Base-by-base conservation (phyloP, 2,797 vertebrate species). In the Delichon dasypus region DNA sequence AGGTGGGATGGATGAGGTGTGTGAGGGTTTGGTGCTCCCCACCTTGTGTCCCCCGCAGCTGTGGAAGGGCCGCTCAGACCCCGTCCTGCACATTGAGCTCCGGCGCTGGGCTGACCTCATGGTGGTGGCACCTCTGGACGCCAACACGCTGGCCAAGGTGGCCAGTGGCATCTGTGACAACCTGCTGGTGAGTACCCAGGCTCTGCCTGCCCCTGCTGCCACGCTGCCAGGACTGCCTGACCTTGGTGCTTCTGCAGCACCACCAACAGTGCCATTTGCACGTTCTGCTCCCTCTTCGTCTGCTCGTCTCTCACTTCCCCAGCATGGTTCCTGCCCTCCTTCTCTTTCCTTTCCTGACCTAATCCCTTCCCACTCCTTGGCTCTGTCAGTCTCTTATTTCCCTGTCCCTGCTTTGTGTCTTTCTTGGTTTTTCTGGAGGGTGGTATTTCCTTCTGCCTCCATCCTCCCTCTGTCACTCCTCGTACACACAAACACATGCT, bases 71-170 rank as follows among this genome's bases (percentile, higher is more conserved):
- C 98, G 98, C 34, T 98, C 98, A 0, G 99, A 99, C 95, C 99
- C 99, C 0, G 99, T 99, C 53, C 98, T 99, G 40, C 99, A 99
- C 97, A 98, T 99, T 9, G 99, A 99, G 81, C 97, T 99, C 17
- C 97, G 99, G 40, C 98, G 99, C 36, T 99, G 99, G 99, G 99
- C 99, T 21, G 98, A 99, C 96, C 97, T 99, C 25, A 89, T 99
- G 95, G 70, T 99, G 62, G 98, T 99, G 60, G 99, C 99, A 48
- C 99, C 99, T 12, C 98, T 99, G 5, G 99, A 99, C 62, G 99
- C 99, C 90, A 99, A 99, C 97, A 99, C 99, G 1, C 98, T 99
- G 91, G 99, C 98, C 58, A 99, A 99, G 97, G 98, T 99, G 11
- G 98, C 99, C 21, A 98, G 88, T 58, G 99, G 99, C 38, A 98